Evolutionary conservation across 1,140 invertebrate genomes (phyloP), one percentile per base, ranked within the genome.

Genomic region (Eumeta japonica): DNA sequence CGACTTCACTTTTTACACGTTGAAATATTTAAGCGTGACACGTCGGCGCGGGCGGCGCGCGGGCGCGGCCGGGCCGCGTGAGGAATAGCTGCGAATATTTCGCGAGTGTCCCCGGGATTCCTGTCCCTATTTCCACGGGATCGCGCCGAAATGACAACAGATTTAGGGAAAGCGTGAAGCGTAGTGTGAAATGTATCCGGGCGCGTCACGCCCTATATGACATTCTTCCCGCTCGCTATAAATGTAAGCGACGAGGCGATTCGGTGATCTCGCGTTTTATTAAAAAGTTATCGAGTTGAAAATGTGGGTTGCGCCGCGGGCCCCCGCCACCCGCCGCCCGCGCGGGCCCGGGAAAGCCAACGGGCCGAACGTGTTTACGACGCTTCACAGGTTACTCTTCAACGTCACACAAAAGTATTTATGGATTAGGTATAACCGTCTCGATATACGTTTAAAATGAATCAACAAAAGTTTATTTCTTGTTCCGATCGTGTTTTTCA

Each of bases 121-220:
- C 41, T 58, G 58, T 45, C 60, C 64, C 57, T 59, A 66, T 68
- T 62, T 65, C 53, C 55, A 52, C 52, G 61, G 62, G 62, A 72
- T 67, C 57, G 58, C 49, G 50, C 41, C 55, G 38, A 62, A 68
- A 68, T 73, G 64, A 73, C 68, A 70, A 70, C 61, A 68, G 65
- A 68, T 66, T 72, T 68, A 64, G 61, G 67, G 56, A 63, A 66
- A 70, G 65, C 62, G 68, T 54, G 49, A 59, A 68, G 62, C 67
- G 63, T 63, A 55, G 58, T 67, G 67, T 73, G 54, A 73, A 73
- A 73, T 64, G 62, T 70, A 67, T 62, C 59, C 61, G 48, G 56
- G 60, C 63, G 62, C 31, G 52, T 46, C 42, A 52, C 58, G 50
- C 52, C 55, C 55, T 60, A 66, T 68, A 72, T 72, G 65, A 72